Base-by-base conservation (phyloP, 2,888 invertebrate genomes). In the Opisthograptis luteolata region DNA sequence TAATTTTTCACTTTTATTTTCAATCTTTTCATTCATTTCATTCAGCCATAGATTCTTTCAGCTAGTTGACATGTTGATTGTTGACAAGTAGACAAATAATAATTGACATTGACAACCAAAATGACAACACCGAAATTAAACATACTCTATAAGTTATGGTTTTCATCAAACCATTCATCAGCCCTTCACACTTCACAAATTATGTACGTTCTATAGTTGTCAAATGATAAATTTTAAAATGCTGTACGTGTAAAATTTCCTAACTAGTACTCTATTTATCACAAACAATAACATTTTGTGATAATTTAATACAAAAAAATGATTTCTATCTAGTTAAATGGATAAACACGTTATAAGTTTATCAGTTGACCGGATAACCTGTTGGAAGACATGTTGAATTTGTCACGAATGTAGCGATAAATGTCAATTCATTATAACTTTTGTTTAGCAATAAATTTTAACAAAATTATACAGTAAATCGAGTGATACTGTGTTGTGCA, bases 401-500 rank as follows among this genome's bases (percentile, higher is more conserved):
- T 81, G 83, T 84, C 84, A 85, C 77, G 81, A 85, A 74, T 74
- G 73, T 76, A 76, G 81, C 77, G 77, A 78, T 75, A 81, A 67
- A 85, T 87, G 87, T 87, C 88, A 87, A 84, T 81, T 88, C 83
- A 79, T 84, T 82, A 80, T 81, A 84, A 84, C 80, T 87, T 83
- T 84, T 87, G 84, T 85, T 82, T 84, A 81, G 78, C 78, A 73
- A 67, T 69, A 68, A 76, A 73, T 78, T 78, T 68, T 77, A 76
- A 64, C 83, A 80, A 88, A 89, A 87, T 86, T 88, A 55, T 71
- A 65, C 53, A 84, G 85, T 87, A 78, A 79, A 72, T 60, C 66
- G 56, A 75, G 78, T 80, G 76, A 69, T 76, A 10, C 75, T 58
- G 79, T 84, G 81, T 76, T 75, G 81, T 84, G 82, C 68, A 70